Conservation (phyloP, 2,113 vertebrate genomes). For the Spilogale gracilis region DNA sequence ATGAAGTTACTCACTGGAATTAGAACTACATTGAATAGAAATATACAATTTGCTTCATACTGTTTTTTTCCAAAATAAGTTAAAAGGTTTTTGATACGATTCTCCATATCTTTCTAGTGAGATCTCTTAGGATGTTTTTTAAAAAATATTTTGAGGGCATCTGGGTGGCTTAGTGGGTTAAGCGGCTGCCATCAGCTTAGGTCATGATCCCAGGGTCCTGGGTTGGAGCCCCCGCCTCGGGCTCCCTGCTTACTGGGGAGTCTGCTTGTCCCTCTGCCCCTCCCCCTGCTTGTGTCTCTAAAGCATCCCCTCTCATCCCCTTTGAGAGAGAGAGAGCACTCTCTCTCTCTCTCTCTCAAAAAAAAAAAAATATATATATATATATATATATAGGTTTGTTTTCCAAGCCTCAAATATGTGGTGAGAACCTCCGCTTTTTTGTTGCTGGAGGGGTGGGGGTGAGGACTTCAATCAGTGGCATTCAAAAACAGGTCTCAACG, state of each 20-base stretch:
- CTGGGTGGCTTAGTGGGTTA: no score
- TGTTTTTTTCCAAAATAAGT: not conserved
- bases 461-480: not conserved
- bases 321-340: no score
- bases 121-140: not conserved
- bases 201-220: no score
- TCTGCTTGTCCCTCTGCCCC: no score
- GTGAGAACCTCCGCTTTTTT: constrained; percentile 23
- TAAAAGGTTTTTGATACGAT: constrained; percentile 18
- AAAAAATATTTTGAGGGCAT: no score
- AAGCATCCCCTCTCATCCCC: no score
- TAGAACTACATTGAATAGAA: not conserved
- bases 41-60: not conserved
- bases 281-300: no score
- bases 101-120: constrained; percentile 16
- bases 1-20: constrained; percentile 17
- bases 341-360: no score
- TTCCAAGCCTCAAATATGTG: not conserved
- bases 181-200: no score
- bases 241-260: no score
- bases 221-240: no score
- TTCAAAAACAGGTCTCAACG: not conserved
- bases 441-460: no score
- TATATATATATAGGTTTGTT: not conserved
- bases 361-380: not conserved